Evolutionary conservation across 2,113 vertebrate species (phyloP), one percentile per base, ranked within the genome.

Genomic region (Machaerirhynchus nigripectus): DNA sequence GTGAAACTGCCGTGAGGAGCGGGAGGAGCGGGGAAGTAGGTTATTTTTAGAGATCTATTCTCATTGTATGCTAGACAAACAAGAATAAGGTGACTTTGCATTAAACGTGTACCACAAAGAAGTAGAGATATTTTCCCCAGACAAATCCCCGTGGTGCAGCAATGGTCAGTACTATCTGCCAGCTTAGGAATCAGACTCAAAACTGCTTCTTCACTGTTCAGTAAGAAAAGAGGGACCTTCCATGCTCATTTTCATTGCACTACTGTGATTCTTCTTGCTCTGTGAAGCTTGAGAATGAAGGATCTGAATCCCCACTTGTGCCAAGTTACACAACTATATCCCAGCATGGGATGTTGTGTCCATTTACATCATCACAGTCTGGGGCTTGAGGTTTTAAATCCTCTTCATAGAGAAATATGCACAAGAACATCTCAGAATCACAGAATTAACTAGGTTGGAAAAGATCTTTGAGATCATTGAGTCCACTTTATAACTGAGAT

Each of bases 31-130:
- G 67, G 30, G 35, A 75, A 39, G 56, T 2, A 61, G 44, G 57
- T 82, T 95, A 76, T 94, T 95, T 95, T 89, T 74, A 68, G 84
- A 85, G n/a, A 50, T 61, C 61, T 67, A 13, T 79, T 93, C 64
- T 67, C 35, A 31, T 35, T 73, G 27, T 50, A 40, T 83, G 63
- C 39, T 24, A 77, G 90, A 70, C 67, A 93, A 93, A 79, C 80
- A 76, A 55, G 74, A 82, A 30, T 73, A 80, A 73, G 84, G 59
- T 87, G 70, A 80, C 59, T 91, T 87, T 37, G 39, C 44, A 24
- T 90, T 89, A 55, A 94, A 63, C 18, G 3, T 55, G 17, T 4
- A 28, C 47, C n/a, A 44, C 56, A 59, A 77, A 70, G 55, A 80
- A 52, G 42, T 46, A 59, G 49, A 84, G 46, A 14, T 44, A 8